phyloP scores from a whole-genome alignment of 92 coral and sea anemone species.

The Actinostola sp. region DNA sequence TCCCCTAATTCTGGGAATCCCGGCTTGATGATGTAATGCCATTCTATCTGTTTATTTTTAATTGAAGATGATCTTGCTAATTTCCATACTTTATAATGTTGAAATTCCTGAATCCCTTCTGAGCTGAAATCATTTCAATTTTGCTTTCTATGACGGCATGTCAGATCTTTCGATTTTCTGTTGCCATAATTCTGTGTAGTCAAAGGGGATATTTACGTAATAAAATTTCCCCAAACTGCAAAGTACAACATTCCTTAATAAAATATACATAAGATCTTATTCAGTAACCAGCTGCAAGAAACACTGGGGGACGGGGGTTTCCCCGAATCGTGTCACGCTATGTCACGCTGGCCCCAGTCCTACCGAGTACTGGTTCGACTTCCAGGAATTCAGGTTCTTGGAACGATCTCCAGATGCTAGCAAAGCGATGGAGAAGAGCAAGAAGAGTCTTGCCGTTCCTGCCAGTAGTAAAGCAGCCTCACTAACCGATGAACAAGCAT shows the following conservation, averaged over 20 bases:
- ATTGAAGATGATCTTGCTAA: background rate
- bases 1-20: constrained; percentile 24
- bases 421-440: background rate
- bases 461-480: background rate
- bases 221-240: background rate
- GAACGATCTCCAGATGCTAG: background rate
- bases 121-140: too few species aligned
- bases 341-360: constrained; percentile 27
- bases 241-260: background rate
- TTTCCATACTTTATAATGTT: background rate
- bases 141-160: too few species aligned
- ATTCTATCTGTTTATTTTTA: background rate
- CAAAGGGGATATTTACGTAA: too few species aligned
- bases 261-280: background rate
- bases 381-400: constrained; percentile 8
- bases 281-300: background rate
- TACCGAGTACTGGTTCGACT: background rate
- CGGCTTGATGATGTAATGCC: background rate
- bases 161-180: too few species aligned
- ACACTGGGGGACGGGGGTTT: constrained; percentile 19
- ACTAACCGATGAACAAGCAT: background rate
- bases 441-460: background rate
- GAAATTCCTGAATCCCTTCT: too few species aligned
- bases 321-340: constrained; percentile 33
- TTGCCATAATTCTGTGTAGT: too few species aligned